Conservation (phyloP, 2,797 vertebrate species). For the Malacoraja senta region DNA sequence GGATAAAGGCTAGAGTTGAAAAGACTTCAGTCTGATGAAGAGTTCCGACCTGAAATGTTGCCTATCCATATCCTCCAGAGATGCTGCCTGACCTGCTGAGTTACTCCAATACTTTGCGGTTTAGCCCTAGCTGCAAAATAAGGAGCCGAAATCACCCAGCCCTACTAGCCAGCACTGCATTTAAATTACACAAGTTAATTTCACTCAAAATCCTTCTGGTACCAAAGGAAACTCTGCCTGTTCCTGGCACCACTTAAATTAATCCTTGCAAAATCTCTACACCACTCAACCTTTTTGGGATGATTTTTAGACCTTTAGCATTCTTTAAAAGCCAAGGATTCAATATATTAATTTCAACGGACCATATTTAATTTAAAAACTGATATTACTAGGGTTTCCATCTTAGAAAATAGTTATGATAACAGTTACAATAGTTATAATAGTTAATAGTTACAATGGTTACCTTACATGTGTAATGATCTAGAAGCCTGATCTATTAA, state of each 20-base stretch:
- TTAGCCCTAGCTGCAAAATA: no score
- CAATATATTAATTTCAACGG: neutral
- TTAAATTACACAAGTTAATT: neutral
- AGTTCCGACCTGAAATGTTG: no score
- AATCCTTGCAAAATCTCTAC: neutral
- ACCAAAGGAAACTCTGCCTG: neutral
- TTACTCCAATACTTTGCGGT: no score
- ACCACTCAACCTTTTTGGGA: neutral
- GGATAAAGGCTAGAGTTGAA: no score
- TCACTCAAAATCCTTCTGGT: neutral
- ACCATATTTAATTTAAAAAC: neutral
- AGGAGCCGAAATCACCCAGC: neutral
- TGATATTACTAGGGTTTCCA: neutral
- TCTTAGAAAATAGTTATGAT: neutral
- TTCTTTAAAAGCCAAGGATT: neutral
- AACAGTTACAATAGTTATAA: neutral
- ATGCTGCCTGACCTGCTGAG: no score
- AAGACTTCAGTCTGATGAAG: no score
- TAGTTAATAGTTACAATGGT: neutral
- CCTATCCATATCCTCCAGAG: no score
- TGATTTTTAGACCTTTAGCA: neutral
- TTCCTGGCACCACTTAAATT: neutral
- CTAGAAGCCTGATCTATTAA: neutral
- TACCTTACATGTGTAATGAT: neutral
- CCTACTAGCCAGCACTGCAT: neutral